Base-by-base conservation (phyloP, 2,888 invertebrate genomes). In the Latrodectus hesperus region DNA sequence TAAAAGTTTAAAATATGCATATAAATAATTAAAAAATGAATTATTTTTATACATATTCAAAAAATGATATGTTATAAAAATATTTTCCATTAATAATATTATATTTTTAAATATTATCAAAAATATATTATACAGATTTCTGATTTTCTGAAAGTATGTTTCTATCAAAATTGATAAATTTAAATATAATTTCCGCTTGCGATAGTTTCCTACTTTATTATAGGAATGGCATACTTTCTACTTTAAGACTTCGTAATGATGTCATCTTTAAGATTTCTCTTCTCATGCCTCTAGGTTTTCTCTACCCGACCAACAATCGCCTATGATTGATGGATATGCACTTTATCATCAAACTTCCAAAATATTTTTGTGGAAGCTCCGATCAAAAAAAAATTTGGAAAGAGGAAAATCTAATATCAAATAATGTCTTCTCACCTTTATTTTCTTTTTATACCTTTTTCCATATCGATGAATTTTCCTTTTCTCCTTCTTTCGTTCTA, bases 301-400 rank as follows among this genome's bases (percentile, higher is more conserved):
- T 52, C 71, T 71, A 64, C 72, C 65, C 77, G 67, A 65, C 26
- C 51, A 84, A 84, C 76, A 84, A 84, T 84, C 84, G 55, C 77
- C 22, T 52, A 77, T 84, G 84, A 84, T 84, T 84, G 84, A 84
- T 84, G 84, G 84, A 77, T 84, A 84, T 77, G 26, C 76, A 84
- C 72, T 84, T 84, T 84, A 84, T 84, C 84, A 84, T 84, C 77
- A 17, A 84, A 84, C 71, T 82, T 75, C 67, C 26, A 68, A 75
- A 78, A 70, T 52, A 26, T 73, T 52, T 67, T 81, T 67, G 73
- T 74, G 22, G 70, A 64, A 52, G 17, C 51, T n/a, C 11, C 65
- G 84, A 77, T 77, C 77, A n/a, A 77, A 53, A 38, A 84, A 84
- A 77, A 77, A n/a, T n/a, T 65, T 74, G 71, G 84, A 73, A 82